Conservation (phyloP, 2,113 vertebrate genomes). For the Columba janthina region DNA sequence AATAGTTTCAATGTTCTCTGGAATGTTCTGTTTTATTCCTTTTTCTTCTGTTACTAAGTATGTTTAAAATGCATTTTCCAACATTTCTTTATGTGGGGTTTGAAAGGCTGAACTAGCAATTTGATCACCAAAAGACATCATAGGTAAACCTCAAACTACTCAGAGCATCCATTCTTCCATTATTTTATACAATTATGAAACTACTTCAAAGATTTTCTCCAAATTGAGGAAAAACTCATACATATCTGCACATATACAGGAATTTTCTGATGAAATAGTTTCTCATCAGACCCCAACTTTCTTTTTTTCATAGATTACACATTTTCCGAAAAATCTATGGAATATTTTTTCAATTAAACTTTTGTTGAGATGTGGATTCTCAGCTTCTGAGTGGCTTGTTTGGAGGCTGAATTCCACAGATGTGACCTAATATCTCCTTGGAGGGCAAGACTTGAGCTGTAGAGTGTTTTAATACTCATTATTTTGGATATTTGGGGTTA, state of each 20-base stretch:
- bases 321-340: neutral
- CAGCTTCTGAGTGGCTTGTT: neutral
- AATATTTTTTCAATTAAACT: neutral
- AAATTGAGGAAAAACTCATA: neutral
- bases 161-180: neutral
- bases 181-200: neutral
- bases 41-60: neutral
- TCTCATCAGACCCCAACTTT: neutral
- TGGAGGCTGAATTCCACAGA: neutral
- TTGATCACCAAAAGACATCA: neutral
- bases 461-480: neutral
- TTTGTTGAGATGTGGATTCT: neutral
- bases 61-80: constrained; percentile 17
- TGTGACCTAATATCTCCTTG: neutral
- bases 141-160: neutral
- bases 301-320: neutral
- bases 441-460: neutral
- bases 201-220: neutral
- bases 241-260: neutral
- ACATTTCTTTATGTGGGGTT: neutral
- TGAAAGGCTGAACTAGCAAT: neutral
- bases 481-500: neutral
- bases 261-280: neutral
- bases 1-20: constrained; percentile 1
- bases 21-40: constrained; percentile 23